Evolutionary conservation across 2,888 invertebrate species (phyloP).

Genomic region (Philonicus albiceps): DNA sequence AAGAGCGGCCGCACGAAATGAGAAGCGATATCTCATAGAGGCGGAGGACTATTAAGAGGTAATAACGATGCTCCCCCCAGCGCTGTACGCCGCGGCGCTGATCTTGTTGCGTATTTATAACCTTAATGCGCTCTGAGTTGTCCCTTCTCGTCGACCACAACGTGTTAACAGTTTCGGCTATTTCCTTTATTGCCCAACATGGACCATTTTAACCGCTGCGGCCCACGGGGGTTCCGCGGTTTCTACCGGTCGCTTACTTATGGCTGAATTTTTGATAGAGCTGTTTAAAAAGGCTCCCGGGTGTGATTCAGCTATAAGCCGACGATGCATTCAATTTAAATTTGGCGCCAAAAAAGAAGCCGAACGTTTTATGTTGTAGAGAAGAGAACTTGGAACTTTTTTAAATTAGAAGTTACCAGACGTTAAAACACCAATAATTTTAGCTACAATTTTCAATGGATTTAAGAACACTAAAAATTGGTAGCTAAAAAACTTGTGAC

Average conservation of each 20-base stretch:
- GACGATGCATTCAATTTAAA: no score
- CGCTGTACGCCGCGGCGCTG: neutral
- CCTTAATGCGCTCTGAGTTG: neutral
- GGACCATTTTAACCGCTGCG: neutral
- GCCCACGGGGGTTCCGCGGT: neutral
- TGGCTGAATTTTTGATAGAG: neutral
- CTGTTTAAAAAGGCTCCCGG: neutral
- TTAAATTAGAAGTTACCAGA: no score
- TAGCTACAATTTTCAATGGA: no score
- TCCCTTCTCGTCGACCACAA: neutral
- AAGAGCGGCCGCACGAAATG: neutral
- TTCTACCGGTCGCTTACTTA: neutral
- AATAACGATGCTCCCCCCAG: constrained; percentile 16
- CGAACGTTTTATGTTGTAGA: no score
- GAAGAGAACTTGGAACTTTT: no score
- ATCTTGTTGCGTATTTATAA: constrained; percentile 2
- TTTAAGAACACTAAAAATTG: no score
- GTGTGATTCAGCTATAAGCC: neutral
- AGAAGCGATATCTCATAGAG: constrained; percentile 13
- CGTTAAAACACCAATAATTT: no score
- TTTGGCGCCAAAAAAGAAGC: no score
- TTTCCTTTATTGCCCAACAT: neutral
- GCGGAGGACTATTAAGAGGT: constrained; percentile 12
- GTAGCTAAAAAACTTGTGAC: neutral
- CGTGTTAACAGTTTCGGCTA: neutral